phyloP scores from a whole-genome alignment of 2,797 vertebrate genomes.

The Coluber constrictor region DNA sequence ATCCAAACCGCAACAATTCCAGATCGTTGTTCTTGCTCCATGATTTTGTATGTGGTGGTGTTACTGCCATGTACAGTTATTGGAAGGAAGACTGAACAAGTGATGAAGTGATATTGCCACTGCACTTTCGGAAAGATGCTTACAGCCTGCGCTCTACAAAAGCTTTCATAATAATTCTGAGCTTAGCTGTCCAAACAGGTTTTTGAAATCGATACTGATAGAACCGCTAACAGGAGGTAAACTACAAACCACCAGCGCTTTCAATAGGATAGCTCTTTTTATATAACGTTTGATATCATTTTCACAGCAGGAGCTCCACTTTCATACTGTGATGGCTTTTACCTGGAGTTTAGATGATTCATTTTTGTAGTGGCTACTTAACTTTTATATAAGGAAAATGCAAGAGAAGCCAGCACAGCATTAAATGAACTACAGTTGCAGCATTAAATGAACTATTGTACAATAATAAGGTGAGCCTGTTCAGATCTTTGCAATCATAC shows the following conservation, averaged over 20 bases:
- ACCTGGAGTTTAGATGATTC: slow-evolving; percentile 73
- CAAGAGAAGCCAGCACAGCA: slow-evolving; percentile 66
- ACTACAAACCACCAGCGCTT: slow-evolving; percentile 69
- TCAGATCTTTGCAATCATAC: slow-evolving; percentile 36
- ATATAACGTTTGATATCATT: slow-evolving; percentile 74
- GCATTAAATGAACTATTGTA: slow-evolving; percentile 61
- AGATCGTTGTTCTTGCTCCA: slow-evolving; percentile 9
- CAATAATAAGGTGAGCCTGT: slow-evolving; percentile 52
- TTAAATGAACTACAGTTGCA: slow-evolving; percentile 65
- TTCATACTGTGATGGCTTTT: slow-evolving; percentile 72
- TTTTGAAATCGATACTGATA: slow-evolving; percentile 71
- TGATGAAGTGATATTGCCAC: slow-evolving; percentile 40
- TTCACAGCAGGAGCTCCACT: slow-evolving; percentile 71
- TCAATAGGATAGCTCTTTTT: slow-evolving; percentile 70
- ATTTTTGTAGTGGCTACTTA: slow-evolving; percentile 74
- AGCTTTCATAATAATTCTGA: slow-evolving; percentile 52
- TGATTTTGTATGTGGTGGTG: neutral
- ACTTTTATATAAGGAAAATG: slow-evolving; percentile 71
- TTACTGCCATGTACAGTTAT: neutral
- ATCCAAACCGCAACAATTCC: neutral
- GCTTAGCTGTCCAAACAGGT: slow-evolving; percentile 65
- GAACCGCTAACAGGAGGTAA: slow-evolving; percentile 67
- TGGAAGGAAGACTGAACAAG: slow-evolving; percentile 8
- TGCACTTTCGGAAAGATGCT: slow-evolving; percentile 47
- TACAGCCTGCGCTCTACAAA: slow-evolving; percentile 48